Evolutionary conservation across 1,140 invertebrate species (phyloP), one percentile per base, ranked within the genome.

Genomic region (Papilio glaucus): DNA sequence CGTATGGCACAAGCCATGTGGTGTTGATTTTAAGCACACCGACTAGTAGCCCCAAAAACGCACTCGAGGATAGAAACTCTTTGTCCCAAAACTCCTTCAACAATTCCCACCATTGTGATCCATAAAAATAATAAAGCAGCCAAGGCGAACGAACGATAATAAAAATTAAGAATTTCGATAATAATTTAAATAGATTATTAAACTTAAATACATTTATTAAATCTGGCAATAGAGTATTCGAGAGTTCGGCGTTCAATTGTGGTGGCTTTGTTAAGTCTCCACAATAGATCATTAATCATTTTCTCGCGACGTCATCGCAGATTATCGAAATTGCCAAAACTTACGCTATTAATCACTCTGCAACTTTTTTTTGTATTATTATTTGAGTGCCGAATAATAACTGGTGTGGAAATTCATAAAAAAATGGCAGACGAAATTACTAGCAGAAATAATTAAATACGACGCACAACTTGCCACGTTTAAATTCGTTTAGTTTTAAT

Each of bases 321-420:
- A 53, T 53, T 53, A 24, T 53, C 49, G 49, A 53, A 24, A 53
- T 53, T 24, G 49, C 21, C 21, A 24, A n/a, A 53, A 53, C 49
- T 53, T 53, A 53, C 15, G 9, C 18, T 53, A 53, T 53, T 24
- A 53, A 53, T 53, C 21, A 53, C 21, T 53, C 18, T 3, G 10
- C 21, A 53, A 26, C 8, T 53, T 53, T 53, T 53, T 53, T 24
- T 21, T 9, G 21, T 45, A 18, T 6, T 15, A 6, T 0, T 24
- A 53, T 8, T 53, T 9, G 10, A 49, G 42, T 21, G 8, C 24
- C 4, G 4, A 24, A 21, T 53, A 12, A 53, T 8, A 21, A 15
- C 1, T 10, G 12, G 21, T 24, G 9, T 53, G 0, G 5, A 8
- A 18, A 8, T n/a, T 15, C 7, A 18, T 49, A 8, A 15, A 45